Base-by-base conservation (phyloP, 2,797 vertebrate genomes). In the Florisuga fusca region DNA sequence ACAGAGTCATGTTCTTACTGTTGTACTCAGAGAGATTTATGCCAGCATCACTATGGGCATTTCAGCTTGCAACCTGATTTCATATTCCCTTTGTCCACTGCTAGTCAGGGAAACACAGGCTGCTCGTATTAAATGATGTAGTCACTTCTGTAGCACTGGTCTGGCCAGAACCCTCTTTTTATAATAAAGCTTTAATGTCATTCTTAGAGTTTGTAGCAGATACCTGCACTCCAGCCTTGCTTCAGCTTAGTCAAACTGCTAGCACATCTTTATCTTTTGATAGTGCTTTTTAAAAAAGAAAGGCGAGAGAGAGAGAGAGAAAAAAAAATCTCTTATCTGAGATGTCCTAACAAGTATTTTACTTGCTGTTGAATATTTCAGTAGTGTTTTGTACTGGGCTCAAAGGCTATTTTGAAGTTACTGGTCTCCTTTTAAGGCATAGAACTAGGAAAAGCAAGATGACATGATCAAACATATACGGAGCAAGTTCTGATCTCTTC, bases 141-240 rank as follows among this genome's bases (percentile, higher is more conserved):
- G 84, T 80, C 87, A 80, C 43, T 90, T 58, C 7, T 5, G 12
- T n/a, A 92, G 89, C 92, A 91, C 45, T 72, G 89, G 77, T 85
- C 78, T 89, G 38, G 12, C 84, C 64, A 36, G 53, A 77, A 48
- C 31, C 22, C 73, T 43, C 46, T 87, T 51, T 50, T 41, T 6
- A 34, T 58, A 69, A 54, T 73, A 81, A 84, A 84, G 77, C 79
- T 83, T 92, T 89, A 17, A 66, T 41, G 66, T 89, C 82, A 66
- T 26, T 64, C 58, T 51, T 41, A 45, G 54, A 62, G 66, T 25
- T 7, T 64, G 36, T 3, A 43, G 50, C 64, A 85, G 75, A 9
- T 29, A 50, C 14, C 58, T 55, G 27, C 27, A 54, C 54, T 41
- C 51, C 73, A 64, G 22, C 17, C 22, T 45, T 21, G 26, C 11